These are phyloP conservation scores for Cotesia congregata DNA, from an alignment of 2,888 invertebrate species.

Conservation along the genomic window DNA sequence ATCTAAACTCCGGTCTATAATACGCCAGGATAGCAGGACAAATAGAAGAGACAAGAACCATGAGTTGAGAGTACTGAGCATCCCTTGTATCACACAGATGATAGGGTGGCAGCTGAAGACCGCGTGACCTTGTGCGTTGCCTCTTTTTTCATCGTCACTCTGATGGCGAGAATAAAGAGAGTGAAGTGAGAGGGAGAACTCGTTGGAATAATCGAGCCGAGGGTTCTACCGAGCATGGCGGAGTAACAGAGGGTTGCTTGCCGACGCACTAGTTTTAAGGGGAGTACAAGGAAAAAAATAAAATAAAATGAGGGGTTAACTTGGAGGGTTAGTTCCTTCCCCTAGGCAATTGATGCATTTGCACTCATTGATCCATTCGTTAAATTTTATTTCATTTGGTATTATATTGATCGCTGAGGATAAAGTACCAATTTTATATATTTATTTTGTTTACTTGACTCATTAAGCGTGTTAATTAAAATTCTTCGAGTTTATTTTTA, in stretches of 20 bases:
- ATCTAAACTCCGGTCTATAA: neutral
- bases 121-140: slow-evolving; percentile 59
- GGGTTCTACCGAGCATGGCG: slow-evolving; percentile 40
- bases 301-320: slow-evolving; percentile 37
- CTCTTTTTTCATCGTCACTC: slow-evolving; percentile 59
- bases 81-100: slow-evolving; percentile 46
- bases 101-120: slow-evolving; percentile 60
- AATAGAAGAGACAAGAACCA: neutral
- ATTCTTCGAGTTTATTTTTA: no score
- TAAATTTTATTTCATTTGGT: slow-evolving; percentile 5
- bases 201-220: slow-evolving; percentile 55
- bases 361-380: slow-evolving; percentile 57
- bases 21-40: slow-evolving; percentile 13
- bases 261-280: neutral
- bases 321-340: slow-evolving; percentile 29
- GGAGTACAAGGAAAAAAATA: slow-evolving; percentile 20
- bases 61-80: slow-evolving; percentile 41
- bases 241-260: slow-evolving; percentile 37
- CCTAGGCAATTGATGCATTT: slow-evolving; percentile 48
- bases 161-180: slow-evolving; percentile 53
- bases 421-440: neutral
- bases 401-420: slow-evolving; percentile 16
- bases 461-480: neutral
- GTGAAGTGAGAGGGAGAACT: slow-evolving; percentile 59
- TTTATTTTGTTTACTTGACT: neutral